Base-by-base conservation (phyloP, 2,797 vertebrate genomes). In the Onychomys leucogaster region DNA sequence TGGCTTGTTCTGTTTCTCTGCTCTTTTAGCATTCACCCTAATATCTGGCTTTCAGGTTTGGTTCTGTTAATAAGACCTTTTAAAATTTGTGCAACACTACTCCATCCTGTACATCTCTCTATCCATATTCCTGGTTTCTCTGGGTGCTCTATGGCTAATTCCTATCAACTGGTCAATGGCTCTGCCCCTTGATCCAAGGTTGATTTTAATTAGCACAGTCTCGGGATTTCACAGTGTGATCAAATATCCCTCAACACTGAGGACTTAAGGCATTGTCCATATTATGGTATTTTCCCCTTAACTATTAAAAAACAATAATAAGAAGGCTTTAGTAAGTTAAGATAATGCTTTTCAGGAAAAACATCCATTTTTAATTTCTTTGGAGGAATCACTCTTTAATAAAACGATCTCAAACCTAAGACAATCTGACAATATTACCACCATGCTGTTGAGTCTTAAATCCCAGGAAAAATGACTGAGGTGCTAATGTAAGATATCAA, bases 361-460 rank as follows among this genome's bases (percentile, higher is more conserved):
- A 52, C 34, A 34, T 95, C 84, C 89, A 96, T 83, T 96, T 97
- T 98, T 37, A 84, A 84, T 43, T 41, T 25, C 10, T 41, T 41
- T 67, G 46, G 19, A 49, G 19, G 49, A 86, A 52, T 69, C 19
- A 52, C 12, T 69, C 32, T 52, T 46, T n/a, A 49, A 67, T 49
- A 85, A 67, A 25, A 67, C n/a, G 21, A 65, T 49, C 19, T 86
- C 3, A 52, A 69, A 16, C 21, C n/a, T n/a, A 52, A 85, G 61
- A 25, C 32, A 69, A 86, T 86, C 63, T 67, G 63, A 86, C 32
- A n/a, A 69, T 69, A 85, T 12, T 16, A 69, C 43, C 21, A 25
- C 83, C 27, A 21, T 46, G 5, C 5, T 75, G 23, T 75, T 75
- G 13, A 75, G 23, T 75, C 37, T 75, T 41, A 41, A 43, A 75